Evolutionary conservation across 1,140 invertebrate genomes (phyloP).

Genomic region (Drosophila busckii): DNA sequence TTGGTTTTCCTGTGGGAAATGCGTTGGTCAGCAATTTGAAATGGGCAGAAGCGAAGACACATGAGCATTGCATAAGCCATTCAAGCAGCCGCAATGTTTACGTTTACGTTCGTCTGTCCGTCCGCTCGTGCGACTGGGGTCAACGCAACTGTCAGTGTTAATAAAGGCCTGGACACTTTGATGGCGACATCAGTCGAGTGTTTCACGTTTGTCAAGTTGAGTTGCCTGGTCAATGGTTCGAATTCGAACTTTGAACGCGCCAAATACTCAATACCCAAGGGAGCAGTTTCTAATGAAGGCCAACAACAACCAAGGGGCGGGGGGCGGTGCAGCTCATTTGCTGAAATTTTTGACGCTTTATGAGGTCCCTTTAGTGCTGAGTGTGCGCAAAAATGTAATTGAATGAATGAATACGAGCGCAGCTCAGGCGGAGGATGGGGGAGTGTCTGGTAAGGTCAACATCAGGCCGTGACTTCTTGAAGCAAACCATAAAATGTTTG

Average conservation of each 20-base stretch:
- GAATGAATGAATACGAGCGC: conserved; percentile 47
- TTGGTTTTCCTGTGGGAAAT: conserved; percentile 48
- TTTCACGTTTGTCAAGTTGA: conserved; percentile 19
- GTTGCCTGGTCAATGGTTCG: conserved; percentile 43
- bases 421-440: not conserved
- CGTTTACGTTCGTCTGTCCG: too few species aligned
- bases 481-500: conserved; percentile 64
- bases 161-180: conserved; percentile 64
- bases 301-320: conserved; percentile 23
- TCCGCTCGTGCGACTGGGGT: too few species aligned
- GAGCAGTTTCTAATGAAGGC: conserved; percentile 71
- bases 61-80: conserved; percentile 35
- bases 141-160: conserved; percentile 55
- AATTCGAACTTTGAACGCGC: conserved; percentile 56
- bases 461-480: conserved; percentile 21
- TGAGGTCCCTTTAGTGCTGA: conserved; percentile 76
- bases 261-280: conserved; percentile 46
- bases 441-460: conserved; percentile 33
- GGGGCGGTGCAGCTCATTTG: conserved; percentile 53
- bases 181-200: conserved; percentile 49
- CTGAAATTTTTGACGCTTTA: conserved; percentile 72
- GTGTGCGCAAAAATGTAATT: conserved; percentile 76
- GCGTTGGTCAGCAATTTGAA: conserved; percentile 30
- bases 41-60: conserved; percentile 17
- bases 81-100: conserved; percentile 58